A percentile compares a stretch with the other conserved stretches of the same genome.
Evolutionary conservation across 2,797 vertebrate species (phyloP).

Genomic region (Pseudomugil gertrudae): DNA sequence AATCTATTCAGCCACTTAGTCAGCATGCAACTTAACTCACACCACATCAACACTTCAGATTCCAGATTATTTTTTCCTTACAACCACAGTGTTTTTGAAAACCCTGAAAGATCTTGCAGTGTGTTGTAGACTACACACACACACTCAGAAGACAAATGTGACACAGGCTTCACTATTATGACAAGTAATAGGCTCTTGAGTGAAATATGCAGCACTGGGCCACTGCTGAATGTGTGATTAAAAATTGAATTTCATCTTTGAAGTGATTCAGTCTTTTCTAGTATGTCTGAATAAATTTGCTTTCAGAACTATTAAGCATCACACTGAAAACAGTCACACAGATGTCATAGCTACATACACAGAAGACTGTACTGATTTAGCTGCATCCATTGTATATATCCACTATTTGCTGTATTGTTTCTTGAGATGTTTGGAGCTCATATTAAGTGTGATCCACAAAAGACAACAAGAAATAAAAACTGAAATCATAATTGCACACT

Average conservation of each 20-base stretch:
- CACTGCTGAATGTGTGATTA: neutral
- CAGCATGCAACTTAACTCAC: neutral
- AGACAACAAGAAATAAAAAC: too few species aligned
- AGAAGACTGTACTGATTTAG: neutral
- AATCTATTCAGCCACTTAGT: neutral
- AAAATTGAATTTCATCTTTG: neutral
- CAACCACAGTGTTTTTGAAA: neutral
- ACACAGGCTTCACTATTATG: neutral
- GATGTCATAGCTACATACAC: neutral
- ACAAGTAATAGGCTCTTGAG: neutral
- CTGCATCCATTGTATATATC: too few species aligned
- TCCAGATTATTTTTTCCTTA: neutral
- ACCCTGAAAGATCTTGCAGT: neutral
- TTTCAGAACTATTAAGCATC: neutral
- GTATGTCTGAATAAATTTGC: neutral
- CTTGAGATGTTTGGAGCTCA: too few species aligned
- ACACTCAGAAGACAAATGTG: neutral
- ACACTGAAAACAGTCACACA: neutral
- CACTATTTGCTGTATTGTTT: too few species aligned
- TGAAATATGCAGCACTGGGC: neutral
- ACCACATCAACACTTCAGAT: neutral
- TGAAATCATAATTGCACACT: too few species aligned
- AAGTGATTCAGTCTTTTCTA: neutral
- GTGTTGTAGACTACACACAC: neutral
- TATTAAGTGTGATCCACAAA: too few species aligned